Evolutionary conservation across 2,888 invertebrate genomes (phyloP), one percentile per base, ranked within the genome.

Genomic region (Esperia sulphurella): DNA sequence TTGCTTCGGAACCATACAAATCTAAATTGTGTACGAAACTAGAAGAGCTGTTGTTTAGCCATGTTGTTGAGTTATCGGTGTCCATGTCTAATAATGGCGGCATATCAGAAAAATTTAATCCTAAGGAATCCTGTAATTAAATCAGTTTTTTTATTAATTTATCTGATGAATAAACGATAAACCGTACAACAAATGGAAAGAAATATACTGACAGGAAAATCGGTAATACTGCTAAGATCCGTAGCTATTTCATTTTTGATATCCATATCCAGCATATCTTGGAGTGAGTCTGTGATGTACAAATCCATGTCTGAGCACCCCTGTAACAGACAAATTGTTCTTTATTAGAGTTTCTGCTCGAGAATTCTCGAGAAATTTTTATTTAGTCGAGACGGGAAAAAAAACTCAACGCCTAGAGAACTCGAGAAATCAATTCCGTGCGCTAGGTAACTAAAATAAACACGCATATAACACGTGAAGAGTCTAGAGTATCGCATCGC

Each of bases 231-330:
- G 52, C 94, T 94, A 43, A 95, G 92, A 50, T 95, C 93, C 47
- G 94, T 94, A 54, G 95, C 96, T 63, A 96, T 95, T 83, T 96
- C 96, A 58, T 94, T 93, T 74, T 96, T 95, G 54, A 97, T 96
- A 74, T 97, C 97, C 79, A 95, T 94, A 72, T 97, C 96, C 57
- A 97, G 91, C 94, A 97, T 96, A 72, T 97, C 97, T 79, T 96
- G 96, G 68, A 97, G 92, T 45, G 96, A 95, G 74, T 92, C 92
- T 31, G 92, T 92, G 72, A 92, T 92, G 65, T 92, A 92, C 54
- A 92, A 85, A 75, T 92, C 92, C 79, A 92, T 92, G 14, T 90
- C 91, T 60, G 90, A 88, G 71, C 90, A 85, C 75, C 87, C 90
- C 92, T 92, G 72, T 30, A 83, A 83, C 49, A 57, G 39, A 39